Percentiles rank a stretch among this genome's conserved stretches.
Evolutionary conservation across 2,888 invertebrate genomes (phyloP).

Genomic region (Himalopsyche kuldschensis): DNA sequence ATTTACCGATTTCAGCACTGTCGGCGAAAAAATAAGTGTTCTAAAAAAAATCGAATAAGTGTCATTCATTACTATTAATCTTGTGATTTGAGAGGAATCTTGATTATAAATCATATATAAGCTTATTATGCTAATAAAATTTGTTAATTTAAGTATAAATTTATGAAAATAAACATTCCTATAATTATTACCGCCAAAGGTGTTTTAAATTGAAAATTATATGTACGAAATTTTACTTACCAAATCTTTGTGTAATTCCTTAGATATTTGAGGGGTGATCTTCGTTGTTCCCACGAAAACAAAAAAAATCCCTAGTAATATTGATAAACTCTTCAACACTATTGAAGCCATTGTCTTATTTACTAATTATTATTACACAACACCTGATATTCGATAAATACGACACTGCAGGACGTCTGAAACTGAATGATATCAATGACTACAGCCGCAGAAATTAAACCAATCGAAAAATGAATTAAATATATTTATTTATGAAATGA

Average conservation of each 20-base stretch:
- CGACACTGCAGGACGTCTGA: neutral
- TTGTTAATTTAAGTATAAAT: neutral
- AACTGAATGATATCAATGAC: neutral
- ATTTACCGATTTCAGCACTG: neutral
- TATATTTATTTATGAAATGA: neutral
- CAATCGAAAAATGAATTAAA: neutral
- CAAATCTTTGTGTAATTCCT: conserved; percentile 95
- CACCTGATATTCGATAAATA: neutral
- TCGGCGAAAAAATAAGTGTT: neutral
- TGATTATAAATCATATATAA: too few species aligned
- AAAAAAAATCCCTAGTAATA: conserved; percentile 91
- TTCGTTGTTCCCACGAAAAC: conserved; percentile 93
- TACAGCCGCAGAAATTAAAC: neutral
- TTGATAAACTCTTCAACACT: conserved; percentile 86
- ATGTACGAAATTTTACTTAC: conserved; percentile 61
- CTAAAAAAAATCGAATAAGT: neutral
- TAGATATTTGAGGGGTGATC: conserved; percentile 86
- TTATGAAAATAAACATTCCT: neutral
- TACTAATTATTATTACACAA: conserved; percentile 16
- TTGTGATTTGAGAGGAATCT: neutral
- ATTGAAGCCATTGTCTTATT: conserved; percentile 65
- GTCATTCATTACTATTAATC: neutral
- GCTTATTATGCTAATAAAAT: too few species aligned
- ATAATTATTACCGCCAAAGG: neutral
- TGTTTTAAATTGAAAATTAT: neutral